Base-by-base conservation (phyloP, 2,797 vertebrate species). In the Poeciliopsis presidionis region DNA sequence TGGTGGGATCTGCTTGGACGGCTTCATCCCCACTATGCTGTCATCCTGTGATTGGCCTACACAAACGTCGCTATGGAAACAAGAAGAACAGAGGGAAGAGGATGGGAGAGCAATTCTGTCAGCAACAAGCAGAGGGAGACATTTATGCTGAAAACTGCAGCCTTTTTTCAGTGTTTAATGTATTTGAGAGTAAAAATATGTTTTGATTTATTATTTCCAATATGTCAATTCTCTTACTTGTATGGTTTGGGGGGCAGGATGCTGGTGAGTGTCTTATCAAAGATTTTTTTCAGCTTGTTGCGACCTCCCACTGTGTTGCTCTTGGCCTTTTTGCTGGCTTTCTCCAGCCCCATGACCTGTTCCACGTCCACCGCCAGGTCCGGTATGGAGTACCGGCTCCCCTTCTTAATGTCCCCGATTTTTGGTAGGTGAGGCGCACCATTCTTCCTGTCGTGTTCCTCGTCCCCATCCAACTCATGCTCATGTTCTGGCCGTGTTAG, bases 251-350 rank as follows among this genome's bases (percentile, higher is more conserved):
- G 98, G 76, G 98, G 98, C 91, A 99, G 95, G 93, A 99, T 99
- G 93, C 98, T 99, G 89, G 99, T 99, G 86, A 98, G 96, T 0
- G 98, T 99, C 95, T 99, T 99, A 95, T 99, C 98, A 0, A 99
- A 97, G 91, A 99, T 99, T 95, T 99, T 99, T 95, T 99, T 99
- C 71, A 99, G 94, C 90, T 99, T 99, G 95, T 99, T 99, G 90
- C 97, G 96, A 79, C 98, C 98, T 28, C 97, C 97, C 79, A 99
- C 97, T 0, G 98, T 96, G 92, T 98, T 99, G 88, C 95, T 96
- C 95, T 99, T 99, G 61, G 96, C 96, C 82, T 99, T 99, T 94
- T 98, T 99, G 92, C 97, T 98, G 85, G 96, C 97, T 93, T 99
- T 99, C 93, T 99, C 98, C 86, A 99, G 95, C 79, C 97, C 96